Evolutionary conservation across 2,797 vertebrate genomes (phyloP).

Genomic region (Lophotriccus pileatus): DNA sequence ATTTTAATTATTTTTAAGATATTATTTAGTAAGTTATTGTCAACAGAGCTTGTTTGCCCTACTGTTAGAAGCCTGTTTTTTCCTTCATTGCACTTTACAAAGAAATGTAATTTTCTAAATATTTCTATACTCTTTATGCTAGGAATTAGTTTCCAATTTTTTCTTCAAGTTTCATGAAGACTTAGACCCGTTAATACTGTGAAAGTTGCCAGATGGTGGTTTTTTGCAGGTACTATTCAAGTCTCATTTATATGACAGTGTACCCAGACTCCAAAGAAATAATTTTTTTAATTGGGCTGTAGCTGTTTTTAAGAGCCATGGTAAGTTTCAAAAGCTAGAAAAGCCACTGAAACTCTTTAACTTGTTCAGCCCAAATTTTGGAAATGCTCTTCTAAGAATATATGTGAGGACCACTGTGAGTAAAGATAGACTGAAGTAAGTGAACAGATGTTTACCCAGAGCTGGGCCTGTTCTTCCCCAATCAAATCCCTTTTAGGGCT

Average conservation of each 20-base stretch:
- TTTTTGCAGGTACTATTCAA: background rate
- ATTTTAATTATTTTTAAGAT: background rate
- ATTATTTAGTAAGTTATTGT: background rate
- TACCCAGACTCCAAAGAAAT: background rate
- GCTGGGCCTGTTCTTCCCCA: background rate
- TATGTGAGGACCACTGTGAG: accelerated
- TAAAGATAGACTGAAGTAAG: background rate
- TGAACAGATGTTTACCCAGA: background rate
- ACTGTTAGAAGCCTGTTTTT: background rate
- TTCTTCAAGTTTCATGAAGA: background rate
- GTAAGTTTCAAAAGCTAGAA: background rate
- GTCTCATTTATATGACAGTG: background rate
- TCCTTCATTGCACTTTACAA: background rate
- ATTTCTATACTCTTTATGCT: background rate
- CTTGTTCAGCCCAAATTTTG: background rate
- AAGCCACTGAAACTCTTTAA: background rate
- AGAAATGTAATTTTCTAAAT: background rate
- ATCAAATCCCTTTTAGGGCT: background rate
- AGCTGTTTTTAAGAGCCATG: background rate
- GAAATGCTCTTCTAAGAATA: background rate
- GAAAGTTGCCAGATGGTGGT: background rate
- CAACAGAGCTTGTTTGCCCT: background rate
- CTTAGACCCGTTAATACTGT: background rate
- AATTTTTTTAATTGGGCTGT: background rate
- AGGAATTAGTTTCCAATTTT: background rate